Base-by-base conservation (phyloP, 2,888 invertebrate species). In the Epistrophe eligans region DNA sequence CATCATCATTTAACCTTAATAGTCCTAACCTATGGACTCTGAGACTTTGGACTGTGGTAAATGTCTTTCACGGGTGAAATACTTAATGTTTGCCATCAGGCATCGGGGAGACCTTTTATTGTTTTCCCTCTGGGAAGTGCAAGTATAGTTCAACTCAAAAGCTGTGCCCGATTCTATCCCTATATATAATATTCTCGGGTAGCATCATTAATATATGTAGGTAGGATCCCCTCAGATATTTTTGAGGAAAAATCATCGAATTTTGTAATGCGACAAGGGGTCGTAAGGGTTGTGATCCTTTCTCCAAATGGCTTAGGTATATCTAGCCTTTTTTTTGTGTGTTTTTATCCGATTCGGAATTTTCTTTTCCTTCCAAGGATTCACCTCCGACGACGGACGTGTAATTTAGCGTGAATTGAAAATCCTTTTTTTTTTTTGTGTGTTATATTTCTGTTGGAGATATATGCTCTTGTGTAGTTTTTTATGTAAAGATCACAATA, bases 391-490 rank as follows among this genome's bases (percentile, higher is more conserved):
- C 74, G 83, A 79, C 24, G 24, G 24, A 24, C 43, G 87, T 87
- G 87, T 87, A 87, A 87, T 87, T 87, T 87, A 87, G 83, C 83
- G 87, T 87, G 72, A 87, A 87, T 79, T 76, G 76, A 83, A 83
- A 87, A 83, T 83, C 83, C 79, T 83, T 87, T 82, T 83, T 55
- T n/a, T 58, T 32, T 24, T 3, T 32, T 0, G 17, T 38, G 11
- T n/a, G 38, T 32, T n/a, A 4, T n/a, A 10, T 57, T 38, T 38
- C 9, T 57, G 32, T 38, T 19, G 3, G 19, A 40, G 64, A 62
- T 38, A 60, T 35, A 58, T 60, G 55, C 19, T 52, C 13, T n/a
- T n/a, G n/a, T n/a, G n/a, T 10, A 38, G 24, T 24, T 38, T 70
- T 73, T 40, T 73, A 79, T 60, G 60, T 73, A 45, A 45, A 72